These are phyloP conservation scores for Platyscapa corneri DNA, from an alignment of 1,140 invertebrate genomes.

Conservation along the genomic window DNA sequence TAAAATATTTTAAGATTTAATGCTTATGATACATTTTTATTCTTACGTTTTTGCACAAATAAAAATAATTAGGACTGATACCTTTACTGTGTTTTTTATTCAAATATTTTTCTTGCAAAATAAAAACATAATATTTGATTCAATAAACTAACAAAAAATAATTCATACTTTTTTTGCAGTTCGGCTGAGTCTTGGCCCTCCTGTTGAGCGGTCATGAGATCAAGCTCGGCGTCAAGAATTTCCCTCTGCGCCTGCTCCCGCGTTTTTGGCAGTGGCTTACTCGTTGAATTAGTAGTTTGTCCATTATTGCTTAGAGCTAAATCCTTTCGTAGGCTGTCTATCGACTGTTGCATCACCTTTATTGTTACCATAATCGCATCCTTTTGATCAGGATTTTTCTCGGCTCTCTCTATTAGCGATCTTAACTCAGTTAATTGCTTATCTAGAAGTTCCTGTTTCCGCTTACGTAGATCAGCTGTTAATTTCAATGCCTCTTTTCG, in stretches of 20 bases:
- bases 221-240: constrained; percentile 90
- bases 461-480: constrained; percentile 82
- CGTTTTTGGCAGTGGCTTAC: constrained; percentile 68
- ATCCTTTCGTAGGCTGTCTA: constrained; percentile 84
- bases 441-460: constrained; percentile 85
- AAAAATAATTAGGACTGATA: no score
- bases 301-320: constrained; percentile 74
- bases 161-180: constrained; percentile 77
- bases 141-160: no score
- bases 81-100: no score
- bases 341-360: constrained; percentile 83
- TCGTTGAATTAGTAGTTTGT: constrained; percentile 57
- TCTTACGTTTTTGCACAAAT: no score
- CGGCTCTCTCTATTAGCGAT: constrained; percentile 82
- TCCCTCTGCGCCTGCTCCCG: constrained; percentile 85
- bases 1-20: no score
- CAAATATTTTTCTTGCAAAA: no score
- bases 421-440: constrained; percentile 87
- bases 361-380: constrained; percentile 82
- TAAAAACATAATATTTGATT: no score
- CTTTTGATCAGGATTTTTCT: constrained; percentile 82
- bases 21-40: no score
- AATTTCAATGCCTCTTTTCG: constrained; percentile 82
- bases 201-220: constrained; percentile 89
- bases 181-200: constrained; percentile 85